These are phyloP conservation scores for Parochlus steinenii DNA, from an alignment of 2,888 invertebrate genomes.

Conservation along the genomic window DNA sequence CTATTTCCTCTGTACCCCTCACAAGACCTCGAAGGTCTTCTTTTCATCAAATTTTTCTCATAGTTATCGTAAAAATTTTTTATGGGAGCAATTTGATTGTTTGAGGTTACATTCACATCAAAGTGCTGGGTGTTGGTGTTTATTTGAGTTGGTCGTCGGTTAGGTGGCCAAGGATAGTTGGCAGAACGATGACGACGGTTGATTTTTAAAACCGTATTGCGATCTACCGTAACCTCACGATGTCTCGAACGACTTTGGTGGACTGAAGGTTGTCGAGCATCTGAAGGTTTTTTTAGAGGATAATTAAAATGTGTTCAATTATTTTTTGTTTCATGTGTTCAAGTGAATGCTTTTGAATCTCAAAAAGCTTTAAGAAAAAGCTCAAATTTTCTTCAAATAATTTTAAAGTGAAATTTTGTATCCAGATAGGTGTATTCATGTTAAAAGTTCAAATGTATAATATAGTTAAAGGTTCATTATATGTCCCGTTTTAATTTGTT, in stretches of 20 bases:
- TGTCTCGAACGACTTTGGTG: slow-evolving; percentile 24
- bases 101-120: slow-evolving; percentile 5
- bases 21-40: too few species aligned
- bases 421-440: too few species aligned
- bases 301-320: too few species aligned
- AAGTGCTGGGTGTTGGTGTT: slow-evolving; percentile 9
- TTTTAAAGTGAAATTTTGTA: too few species aligned
- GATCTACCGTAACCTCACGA: slow-evolving; percentile 22
- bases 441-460: too few species aligned
- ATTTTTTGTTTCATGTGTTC: not conserved
- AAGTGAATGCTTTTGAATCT: not conserved
- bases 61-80: slow-evolving; percentile 9
- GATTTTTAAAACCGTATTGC: slow-evolving; percentile 29
- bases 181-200: slow-evolving; percentile 19
- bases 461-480: too few species aligned
- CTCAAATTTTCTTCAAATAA: too few species aligned
- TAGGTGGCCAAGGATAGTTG: slow-evolving; percentile 5
- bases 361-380: too few species aligned
- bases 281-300: too few species aligned
- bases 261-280: not conserved
- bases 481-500: too few species aligned
- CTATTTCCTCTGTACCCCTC: too few species aligned
- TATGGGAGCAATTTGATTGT: slow-evolving; percentile 7
- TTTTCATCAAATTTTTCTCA: slow-evolving; percentile 1
- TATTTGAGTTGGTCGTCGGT: slow-evolving; percentile 5